A percentile compares a stretch with the other conserved stretches of the same genome.
These are phyloP conservation scores for Pelodytes ibericus DNA, from an alignment of 2,797 vertebrate species.

Conservation along the genomic window DNA sequence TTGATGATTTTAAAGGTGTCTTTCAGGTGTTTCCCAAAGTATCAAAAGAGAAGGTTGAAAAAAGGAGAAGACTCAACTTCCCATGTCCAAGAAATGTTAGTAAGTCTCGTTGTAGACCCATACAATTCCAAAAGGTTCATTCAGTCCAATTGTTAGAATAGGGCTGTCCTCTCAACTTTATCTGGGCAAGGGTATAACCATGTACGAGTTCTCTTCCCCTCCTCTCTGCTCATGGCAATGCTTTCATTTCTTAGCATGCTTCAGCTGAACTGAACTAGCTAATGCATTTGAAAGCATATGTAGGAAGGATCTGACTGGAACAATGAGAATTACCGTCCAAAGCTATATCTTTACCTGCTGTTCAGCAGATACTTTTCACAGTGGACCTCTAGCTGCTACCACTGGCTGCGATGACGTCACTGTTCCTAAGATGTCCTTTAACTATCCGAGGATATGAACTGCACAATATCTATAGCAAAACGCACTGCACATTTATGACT, in stretches of 20 bases:
- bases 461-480: neutral
- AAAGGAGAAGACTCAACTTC: neutral
- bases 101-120: slow-evolving; percentile 8
- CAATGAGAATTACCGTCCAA: slow-evolving; percentile 3
- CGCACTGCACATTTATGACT: neutral
- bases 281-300: slow-evolving; percentile 14
- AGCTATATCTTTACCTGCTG: neutral
- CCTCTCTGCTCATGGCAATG: slow-evolving; percentile 19
- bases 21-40: slow-evolving; percentile 2
- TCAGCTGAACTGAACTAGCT: slow-evolving; percentile 2
- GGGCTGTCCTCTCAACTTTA: slow-evolving; percentile 42
- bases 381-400: neutral
- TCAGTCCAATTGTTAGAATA: slow-evolving; percentile 25
- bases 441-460: neutral
- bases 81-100: slow-evolving; percentile 1
- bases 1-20: neutral
- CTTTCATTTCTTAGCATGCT: slow-evolving; percentile 32
- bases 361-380: neutral
- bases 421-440: neutral
- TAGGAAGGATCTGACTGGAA: neutral
- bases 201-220: slow-evolving; percentile 15
- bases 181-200: slow-evolving; percentile 25
- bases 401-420: neutral
- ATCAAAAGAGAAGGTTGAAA: neutral
- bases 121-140: neutral